phyloP scores from a whole-genome alignment of 35 echinoderm and acorn worm genomes.

The Anneissia japonica region DNA sequence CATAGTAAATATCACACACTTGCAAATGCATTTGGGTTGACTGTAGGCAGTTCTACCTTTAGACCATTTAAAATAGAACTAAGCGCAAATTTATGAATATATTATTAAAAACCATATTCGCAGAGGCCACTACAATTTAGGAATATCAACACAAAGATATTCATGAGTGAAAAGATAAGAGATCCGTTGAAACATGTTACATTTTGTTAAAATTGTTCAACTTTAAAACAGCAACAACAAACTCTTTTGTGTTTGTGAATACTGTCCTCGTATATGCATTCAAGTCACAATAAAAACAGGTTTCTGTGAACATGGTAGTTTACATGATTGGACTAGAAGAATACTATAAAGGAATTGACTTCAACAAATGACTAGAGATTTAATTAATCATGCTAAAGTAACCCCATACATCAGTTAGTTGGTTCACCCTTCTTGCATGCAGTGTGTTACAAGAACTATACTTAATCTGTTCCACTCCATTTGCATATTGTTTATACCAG shows the following conservation, averaged over 20 bases:
- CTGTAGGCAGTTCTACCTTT: too few species aligned
- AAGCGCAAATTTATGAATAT: too few species aligned
- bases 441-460: neutral
- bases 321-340: neutral
- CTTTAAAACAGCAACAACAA: neutral
- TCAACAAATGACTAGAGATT: neutral
- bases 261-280: neutral
- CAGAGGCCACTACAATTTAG: too few species aligned
- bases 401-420: neutral
- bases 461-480: neutral
- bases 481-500: neutral
- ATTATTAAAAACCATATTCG: too few species aligned
- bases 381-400: neutral
- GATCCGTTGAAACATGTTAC: neutral
- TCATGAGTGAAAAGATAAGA: neutral
- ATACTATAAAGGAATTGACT: neutral
- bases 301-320: neutral
- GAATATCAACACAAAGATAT: too few species aligned
- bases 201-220: neutral
- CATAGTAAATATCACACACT: too few species aligned
- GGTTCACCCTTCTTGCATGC: neutral
- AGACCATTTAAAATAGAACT: too few species aligned
- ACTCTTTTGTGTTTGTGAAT: neutral
- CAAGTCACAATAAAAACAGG: neutral
- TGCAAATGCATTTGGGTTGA: too few species aligned